A percentile compares a stretch with the other conserved stretches of the same genome.
These are phyloP conservation scores for Salvelinus sp. DNA, from an alignment of 2,113 vertebrate species.

Conservation along the genomic window DNA sequence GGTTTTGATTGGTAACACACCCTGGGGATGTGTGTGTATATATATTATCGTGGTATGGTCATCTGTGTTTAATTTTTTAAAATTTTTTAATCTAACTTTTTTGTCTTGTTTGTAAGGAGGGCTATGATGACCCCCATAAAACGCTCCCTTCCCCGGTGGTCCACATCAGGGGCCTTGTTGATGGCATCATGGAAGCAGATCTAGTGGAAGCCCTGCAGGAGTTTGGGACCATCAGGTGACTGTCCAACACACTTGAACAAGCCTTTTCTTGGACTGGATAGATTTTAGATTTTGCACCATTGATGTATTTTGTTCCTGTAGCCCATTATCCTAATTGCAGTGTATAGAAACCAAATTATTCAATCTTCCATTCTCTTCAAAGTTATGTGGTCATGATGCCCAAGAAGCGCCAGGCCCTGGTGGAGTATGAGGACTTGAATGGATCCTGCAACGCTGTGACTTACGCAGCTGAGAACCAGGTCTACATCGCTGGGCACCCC, in stretches of 20 bases:
- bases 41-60: background rate
- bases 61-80: too few relatives aligned
- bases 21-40: background rate
- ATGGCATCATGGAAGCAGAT: conserved; percentile 90
- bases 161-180: conserved; percentile 89
- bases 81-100: too few relatives aligned
- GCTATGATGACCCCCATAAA: conserved; percentile 91
- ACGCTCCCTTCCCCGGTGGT: conserved; percentile 91
- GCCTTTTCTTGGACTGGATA: background rate
- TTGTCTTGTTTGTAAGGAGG: conserved; percentile 73
- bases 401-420: conserved; percentile 92
- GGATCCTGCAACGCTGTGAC: conserved; percentile 91
- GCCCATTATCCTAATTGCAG: background rate
- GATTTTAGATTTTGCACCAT: background rate
- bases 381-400: conserved; percentile 98
- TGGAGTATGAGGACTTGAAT: conserved; percentile 91
- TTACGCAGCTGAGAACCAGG: conserved; percentile 91
- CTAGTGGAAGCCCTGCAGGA: conserved; percentile 92
- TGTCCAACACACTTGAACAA: background rate
- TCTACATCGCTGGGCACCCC: conserved; percentile 90
- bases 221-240: conserved; percentile 91
- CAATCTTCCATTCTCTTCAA: background rate
- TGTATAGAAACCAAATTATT: background rate
- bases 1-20: too few relatives aligned
- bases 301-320: background rate